Conservation (phyloP, 2,113 vertebrate species). For the Stigmatopora argus region DNA sequence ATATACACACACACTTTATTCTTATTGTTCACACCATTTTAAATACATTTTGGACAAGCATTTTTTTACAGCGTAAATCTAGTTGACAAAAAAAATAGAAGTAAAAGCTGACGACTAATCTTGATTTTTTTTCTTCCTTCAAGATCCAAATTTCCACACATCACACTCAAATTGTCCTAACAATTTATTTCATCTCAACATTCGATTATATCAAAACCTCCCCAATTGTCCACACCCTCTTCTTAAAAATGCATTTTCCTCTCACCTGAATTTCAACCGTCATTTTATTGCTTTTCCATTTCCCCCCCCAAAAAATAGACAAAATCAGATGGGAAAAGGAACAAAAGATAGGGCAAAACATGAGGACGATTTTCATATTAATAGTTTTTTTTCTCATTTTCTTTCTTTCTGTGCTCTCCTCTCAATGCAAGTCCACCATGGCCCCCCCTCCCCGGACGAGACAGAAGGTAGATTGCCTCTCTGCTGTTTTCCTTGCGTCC, state of each 20-base stretch:
- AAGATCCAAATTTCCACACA: no score
- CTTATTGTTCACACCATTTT: no score
- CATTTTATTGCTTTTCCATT: not conserved
- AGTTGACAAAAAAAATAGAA: no score
- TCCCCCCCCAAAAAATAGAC: not conserved
- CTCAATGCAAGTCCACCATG: not conserved
- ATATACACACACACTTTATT: no score
- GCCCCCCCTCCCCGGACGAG: conserved; percentile 68
- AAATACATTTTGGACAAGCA: no score
- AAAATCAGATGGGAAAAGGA: not conserved
- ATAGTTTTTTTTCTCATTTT: conserved; percentile 72
- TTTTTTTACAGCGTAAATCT: no score
- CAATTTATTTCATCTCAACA: no score
- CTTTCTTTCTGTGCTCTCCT: conserved; percentile 7
- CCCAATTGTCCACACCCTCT: not conserved
- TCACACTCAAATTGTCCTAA: no score
- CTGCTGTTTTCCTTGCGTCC: conserved; percentile 81
- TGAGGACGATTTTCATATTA: conserved; percentile 78
- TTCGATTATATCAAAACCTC: not conserved
- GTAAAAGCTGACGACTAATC: no score
- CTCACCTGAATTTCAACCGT: not conserved
- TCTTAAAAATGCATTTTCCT: not conserved
- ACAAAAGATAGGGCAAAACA: not conserved
- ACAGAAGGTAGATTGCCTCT: conserved; percentile 88
- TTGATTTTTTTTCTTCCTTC: no score